Conservation (phyloP, 2,113 vertebrate genomes). For the Machaerirhynchus nigripectus region DNA sequence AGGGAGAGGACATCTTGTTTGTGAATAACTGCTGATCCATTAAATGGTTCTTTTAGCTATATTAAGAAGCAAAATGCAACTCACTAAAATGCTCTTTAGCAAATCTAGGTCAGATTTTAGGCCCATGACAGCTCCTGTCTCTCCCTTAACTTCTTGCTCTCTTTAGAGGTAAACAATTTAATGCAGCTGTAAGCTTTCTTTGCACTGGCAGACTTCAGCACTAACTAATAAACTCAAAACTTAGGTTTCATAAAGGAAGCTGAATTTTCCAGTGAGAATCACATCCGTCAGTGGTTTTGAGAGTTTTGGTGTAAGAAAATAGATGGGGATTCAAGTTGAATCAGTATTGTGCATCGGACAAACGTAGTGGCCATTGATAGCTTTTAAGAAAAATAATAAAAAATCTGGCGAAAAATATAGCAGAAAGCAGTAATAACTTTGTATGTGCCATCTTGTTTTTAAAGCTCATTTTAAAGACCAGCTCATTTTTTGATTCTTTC, state of each 20-base stretch:
- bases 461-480: not conserved
- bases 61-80: not conserved
- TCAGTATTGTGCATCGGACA: not conserved
- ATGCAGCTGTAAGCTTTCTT: not conserved
- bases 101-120: constrained; percentile 5
- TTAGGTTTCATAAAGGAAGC: not conserved
- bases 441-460: not conserved
- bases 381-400: not conserved
- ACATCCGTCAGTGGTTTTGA: not conserved
- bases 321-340: not conserved
- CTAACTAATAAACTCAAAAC: not conserved
- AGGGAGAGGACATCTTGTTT: not conserved
- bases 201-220: not conserved
- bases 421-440: not conserved
- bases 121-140: not conserved
- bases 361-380: not conserved
- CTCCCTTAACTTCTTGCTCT: not conserved
- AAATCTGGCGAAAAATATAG: not conserved
- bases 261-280: not conserved
- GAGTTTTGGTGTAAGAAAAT: not conserved
- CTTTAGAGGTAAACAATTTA: not conserved
- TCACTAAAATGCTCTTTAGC: not conserved
- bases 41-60: not conserved
- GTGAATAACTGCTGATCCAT: not conserved
- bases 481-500: not conserved